These are phyloP conservation scores for Apostichopus leukothele DNA, from an alignment of 53 echinoderm and acorn worm species.

Conservation along the genomic window DNA sequence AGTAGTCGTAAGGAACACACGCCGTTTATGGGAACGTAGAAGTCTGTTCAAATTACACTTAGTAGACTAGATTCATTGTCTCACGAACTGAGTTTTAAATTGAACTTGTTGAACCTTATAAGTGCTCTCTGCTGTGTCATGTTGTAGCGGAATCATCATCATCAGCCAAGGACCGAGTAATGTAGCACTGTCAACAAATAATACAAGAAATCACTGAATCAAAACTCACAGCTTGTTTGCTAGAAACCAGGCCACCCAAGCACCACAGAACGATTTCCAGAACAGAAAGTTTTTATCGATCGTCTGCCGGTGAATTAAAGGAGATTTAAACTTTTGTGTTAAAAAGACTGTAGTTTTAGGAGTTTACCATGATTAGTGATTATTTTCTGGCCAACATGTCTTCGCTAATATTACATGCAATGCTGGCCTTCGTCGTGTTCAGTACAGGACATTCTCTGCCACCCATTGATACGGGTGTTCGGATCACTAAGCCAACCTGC, in stretches of 20 bases:
- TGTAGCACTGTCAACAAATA: background rate
- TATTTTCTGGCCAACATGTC: background rate
- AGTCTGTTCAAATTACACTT: conserved; percentile 42
- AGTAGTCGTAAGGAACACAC: conserved; percentile 12
- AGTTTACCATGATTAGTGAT: background rate
- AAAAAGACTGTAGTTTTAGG: background rate
- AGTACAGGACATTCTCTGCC: conserved; percentile 9
- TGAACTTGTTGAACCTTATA: conserved; percentile 6
- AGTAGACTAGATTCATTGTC: conserved; percentile 40
- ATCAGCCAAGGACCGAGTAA: background rate
- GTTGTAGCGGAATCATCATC: conserved; percentile 14
- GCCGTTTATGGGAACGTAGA: conserved; percentile 41
- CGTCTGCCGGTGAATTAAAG: background rate
- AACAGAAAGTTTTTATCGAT: background rate
- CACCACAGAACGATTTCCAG: background rate
- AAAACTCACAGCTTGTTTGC: too few species aligned
- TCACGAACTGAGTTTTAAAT: conserved; percentile 6
- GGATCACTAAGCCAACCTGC: conserved; percentile 82
- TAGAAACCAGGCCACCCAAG: background rate
- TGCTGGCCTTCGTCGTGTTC: background rate
- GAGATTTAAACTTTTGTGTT: background rate
- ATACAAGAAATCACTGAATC: background rate
- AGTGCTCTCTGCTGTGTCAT: conserved; percentile 30
- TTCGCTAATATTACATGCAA: background rate
- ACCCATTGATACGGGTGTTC: conserved; percentile 73